Percentiles rank a stretch among this genome's conserved stretches.
Conservation (phyloP, 2,113 vertebrate species). For the Saimiri boliviensis region DNA sequence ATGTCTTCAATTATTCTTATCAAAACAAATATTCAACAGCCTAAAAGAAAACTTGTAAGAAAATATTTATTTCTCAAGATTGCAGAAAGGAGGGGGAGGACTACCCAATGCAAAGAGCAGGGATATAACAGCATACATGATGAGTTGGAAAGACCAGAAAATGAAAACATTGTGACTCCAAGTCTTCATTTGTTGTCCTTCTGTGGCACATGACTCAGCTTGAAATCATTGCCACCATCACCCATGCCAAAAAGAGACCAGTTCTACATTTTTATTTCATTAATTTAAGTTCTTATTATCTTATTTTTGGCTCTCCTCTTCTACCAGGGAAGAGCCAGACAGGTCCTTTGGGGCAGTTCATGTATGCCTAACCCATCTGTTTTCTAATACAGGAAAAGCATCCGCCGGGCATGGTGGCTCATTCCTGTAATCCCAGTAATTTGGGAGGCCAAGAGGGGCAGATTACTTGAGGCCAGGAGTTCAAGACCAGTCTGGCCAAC, state of each 20-base stretch:
- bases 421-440: no score
- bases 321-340: neutral
- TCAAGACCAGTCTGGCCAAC: no score
- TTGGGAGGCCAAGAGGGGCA: no score
- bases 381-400: neutral
- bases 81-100: neutral
- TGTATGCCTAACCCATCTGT: neutral
- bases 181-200: neutral
- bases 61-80: conserved; percentile 61
- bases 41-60: conserved; percentile 57
- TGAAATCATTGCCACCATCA: neutral
- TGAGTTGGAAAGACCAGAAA: neutral
- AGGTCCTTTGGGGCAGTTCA: neutral
- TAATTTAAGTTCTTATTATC: neutral
- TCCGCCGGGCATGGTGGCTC: no score
- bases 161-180: neutral
- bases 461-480: no score
- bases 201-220: neutral
- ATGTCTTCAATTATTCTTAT: conserved; percentile 57
- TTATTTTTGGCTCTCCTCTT: neutral
- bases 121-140: neutral
- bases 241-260: neutral
- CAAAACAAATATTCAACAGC: conserved; percentile 60
- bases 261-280: neutral
- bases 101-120: conserved; percentile 27